Base-by-base conservation (phyloP, 1,140 invertebrate genomes). In the Amphibalanus amphitrite region DNA sequence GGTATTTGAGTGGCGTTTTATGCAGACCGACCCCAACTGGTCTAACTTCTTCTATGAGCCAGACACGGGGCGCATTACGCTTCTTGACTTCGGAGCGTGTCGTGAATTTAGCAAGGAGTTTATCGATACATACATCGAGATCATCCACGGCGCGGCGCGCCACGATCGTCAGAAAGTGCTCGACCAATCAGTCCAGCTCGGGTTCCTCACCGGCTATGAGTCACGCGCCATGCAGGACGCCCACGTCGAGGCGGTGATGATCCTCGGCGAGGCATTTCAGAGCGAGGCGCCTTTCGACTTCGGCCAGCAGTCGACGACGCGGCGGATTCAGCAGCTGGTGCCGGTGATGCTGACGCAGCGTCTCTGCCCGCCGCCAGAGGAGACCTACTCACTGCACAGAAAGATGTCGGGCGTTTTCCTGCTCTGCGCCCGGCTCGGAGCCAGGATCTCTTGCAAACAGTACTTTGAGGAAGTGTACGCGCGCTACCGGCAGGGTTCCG, bases 1-100 rank as follows among this genome's bases (percentile, higher is more conserved):
- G 81, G 85, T 99, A 74, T 97, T 98, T 80, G 85, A 90, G 71
- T 92, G 96, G 79, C 84, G 87, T 69, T 96, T 93, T 78, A 99
- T 99, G 96, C 97, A 99, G 84, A 99, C 97, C 4, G 97, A 99
- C 85, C 96, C 97, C 0, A 99, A 99, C 82, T 99, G 97, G 97
- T 92, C 95, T 0, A 99, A 99, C 78, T 99, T 99, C 81, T 89
- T 98, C 71, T 98, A 97, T 76, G 92, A 97, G 79, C 82, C 85
- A 0, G 83, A 87, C 67, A 90, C 86, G n/a, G 88, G 87, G 81
- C 85, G 92, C 84, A 82, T 99, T 28, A 85, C 92, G 74, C 82
- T 99, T 4, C 81, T 99, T 59, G 97, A 99, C 83, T 99, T 99
- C 83, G 97, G 97, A 1, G 96, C 97, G 0, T 95, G 91, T 72